Conservation (phyloP, 2,113 vertebrate genomes). For the Malurus elegans region DNA sequence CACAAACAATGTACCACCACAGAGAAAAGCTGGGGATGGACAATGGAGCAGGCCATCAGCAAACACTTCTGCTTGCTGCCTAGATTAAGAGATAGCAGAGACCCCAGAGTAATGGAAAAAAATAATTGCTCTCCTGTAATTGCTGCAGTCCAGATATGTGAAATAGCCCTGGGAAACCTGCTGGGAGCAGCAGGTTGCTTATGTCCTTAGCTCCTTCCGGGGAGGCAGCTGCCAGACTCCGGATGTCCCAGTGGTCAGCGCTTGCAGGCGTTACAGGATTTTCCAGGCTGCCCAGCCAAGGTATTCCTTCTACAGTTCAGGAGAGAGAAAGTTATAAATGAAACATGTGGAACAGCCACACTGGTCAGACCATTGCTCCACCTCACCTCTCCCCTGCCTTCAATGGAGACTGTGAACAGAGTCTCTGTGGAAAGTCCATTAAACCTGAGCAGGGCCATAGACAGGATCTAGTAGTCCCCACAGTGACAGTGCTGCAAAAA, state of each 20-base stretch:
- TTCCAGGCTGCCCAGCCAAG: neutral
- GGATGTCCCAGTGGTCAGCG: neutral
- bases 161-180: neutral
- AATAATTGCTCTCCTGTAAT: neutral
- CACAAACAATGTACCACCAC: neutral
- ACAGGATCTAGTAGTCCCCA: neutral
- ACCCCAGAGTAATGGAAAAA: neutral
- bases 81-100: slow-evolving; percentile 24
- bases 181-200: neutral
- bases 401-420: neutral
- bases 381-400: neutral
- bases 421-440: neutral
- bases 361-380: neutral
- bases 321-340: neutral
- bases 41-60: slow-evolving; percentile 12
- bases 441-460: neutral
- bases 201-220: neutral
- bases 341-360: neutral
- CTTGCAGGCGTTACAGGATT: neutral
- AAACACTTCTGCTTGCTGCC: slow-evolving; percentile 35
- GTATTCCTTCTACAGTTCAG: neutral
- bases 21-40: neutral
- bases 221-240: neutral
- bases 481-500: neutral
- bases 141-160: neutral